A percentile compares a stretch with the other conserved stretches of the same genome.
Conservation (phyloP, 1,140 invertebrate genomes). For the Drosophila paulistorum region DNA sequence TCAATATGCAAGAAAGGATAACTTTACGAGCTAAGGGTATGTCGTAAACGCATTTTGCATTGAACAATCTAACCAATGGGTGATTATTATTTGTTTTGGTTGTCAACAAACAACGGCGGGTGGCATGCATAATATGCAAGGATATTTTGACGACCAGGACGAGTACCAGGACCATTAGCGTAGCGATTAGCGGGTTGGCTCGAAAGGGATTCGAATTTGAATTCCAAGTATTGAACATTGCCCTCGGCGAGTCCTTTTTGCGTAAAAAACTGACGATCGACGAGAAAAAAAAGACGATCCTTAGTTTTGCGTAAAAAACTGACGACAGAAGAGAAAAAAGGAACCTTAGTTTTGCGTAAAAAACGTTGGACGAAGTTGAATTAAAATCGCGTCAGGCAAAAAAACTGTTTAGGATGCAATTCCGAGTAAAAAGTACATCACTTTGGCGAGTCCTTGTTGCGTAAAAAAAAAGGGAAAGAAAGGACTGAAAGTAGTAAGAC, state of each 20-base stretch:
- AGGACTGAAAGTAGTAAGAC: background rate
- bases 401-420: too few species aligned
- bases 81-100: constrained; percentile 81
- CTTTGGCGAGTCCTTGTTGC: background rate
- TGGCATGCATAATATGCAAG: constrained; percentile 57
- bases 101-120: constrained; percentile 75
- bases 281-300: background rate
- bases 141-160: constrained; percentile 31
- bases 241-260: background rate
- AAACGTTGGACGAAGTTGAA: constrained; percentile 35
- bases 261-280: background rate
- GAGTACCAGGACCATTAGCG: constrained; percentile 50
- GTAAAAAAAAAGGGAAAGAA: background rate
- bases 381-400: constrained; percentile 50
- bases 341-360: constrained; percentile 44
- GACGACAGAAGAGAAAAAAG: constrained; percentile 25
- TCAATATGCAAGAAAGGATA: constrained; percentile 77
- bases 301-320: constrained; percentile 49
- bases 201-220: constrained; percentile 38
- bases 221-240: constrained; percentile 41
- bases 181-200: constrained; percentile 59
- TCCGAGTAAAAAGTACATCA: background rate
- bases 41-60: constrained; percentile 67
- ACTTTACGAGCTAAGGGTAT: constrained; percentile 58
- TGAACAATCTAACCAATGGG: constrained; percentile 75